Evolutionary conservation across 2,113 vertebrate genomes (phyloP), one percentile per base, ranked within the genome.

Genomic region (Halcyon malimbica): DNA sequence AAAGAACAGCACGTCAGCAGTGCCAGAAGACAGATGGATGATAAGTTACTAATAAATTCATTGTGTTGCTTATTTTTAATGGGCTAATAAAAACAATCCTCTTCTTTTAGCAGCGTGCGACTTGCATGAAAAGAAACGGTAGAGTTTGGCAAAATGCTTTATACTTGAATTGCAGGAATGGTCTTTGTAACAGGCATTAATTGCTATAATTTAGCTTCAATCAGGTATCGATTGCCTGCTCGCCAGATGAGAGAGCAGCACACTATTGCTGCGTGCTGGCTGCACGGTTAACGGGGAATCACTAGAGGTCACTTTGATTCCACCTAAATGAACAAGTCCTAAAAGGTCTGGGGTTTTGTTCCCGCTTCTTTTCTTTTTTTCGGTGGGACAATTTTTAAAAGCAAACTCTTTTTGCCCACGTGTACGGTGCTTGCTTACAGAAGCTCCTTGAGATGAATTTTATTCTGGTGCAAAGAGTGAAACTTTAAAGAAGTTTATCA

Each of bases 221-320:
- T 51, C 51, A n/a, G 35, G 31, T 69, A 89, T 62, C 3, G 42
- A 71, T 37, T 56, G 74, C 48, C 10, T 82, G 89, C 71, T 18
- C 21, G 56, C 10, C 83, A 57, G 48, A 35, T 42, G 89, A 80
- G 63, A 64, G 67, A 71, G 77, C n/a, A 24, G 35, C 4, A 2
- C 39, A 31, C 18, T 44, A 1, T 59, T 13, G 70, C 68, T 82
- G 51, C 11, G 54, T 4, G 33, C 54, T 44, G 56, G 50, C 87
- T 95, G 97, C 91, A 96, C 0, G 25, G 50, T 37, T 95, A 54
- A 9, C 7, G 3, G 64, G 25, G 51, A 89, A 89, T 96, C 98
- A 96, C 97, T 97, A 98, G 98, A 97, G 97, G 97, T 97, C 97
- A 96, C 97, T 79, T 95, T 59, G 46, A 90, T 97, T 96, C 97